phyloP scores from a whole-genome alignment of 1,140 invertebrate species.

The Drosophila albomicans region DNA sequence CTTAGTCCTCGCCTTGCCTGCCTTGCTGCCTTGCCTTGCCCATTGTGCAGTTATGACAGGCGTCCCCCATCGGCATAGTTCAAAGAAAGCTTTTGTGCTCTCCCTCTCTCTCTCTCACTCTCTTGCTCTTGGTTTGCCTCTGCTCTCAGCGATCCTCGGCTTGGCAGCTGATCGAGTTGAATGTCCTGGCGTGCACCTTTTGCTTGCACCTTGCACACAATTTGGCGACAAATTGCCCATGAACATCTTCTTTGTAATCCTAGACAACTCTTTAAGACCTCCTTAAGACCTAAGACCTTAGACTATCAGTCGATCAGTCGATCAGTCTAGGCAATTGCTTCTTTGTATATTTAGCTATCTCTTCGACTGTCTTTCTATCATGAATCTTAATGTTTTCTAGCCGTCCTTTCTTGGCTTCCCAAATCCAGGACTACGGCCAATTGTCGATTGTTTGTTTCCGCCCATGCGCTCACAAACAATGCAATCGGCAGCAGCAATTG shows the following conservation, averaged over 20 bases:
- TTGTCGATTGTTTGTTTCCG: slow-evolving; percentile 55
- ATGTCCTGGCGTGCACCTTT: slow-evolving; percentile 5
- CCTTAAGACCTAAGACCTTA: no score
- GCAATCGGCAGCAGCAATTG: slow-evolving; percentile 7
- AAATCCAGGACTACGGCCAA: slow-evolving; percentile 48
- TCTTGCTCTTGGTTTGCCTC: background rate
- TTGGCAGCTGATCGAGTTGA: slow-evolving; percentile 5
- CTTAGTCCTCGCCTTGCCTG: slow-evolving; percentile 27
- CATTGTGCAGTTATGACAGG: slow-evolving; percentile 81
- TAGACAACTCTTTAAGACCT: slow-evolving; percentile 60
- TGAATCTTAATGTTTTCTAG: slow-evolving; percentile 44
- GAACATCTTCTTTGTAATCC: slow-evolving; percentile 52
- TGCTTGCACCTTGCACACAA: slow-evolving; percentile 57
- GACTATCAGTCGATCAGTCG: background rate
- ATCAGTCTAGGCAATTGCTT: no score
- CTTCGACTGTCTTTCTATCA: background rate
- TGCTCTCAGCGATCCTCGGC: background rate
- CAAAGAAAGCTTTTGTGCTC: slow-evolving; percentile 38
- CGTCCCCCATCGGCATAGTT: slow-evolving; percentile 58
- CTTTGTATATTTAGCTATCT: background rate
- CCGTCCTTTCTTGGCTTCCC: slow-evolving; percentile 30
- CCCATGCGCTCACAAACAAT: slow-evolving; percentile 9
- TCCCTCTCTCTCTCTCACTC: no score
- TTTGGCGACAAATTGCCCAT: slow-evolving; percentile 34
- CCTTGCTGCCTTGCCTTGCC: slow-evolving; percentile 13